phyloP scores from a whole-genome alignment of 1,140 invertebrate genomes.

The Arctopsyche grandis region DNA sequence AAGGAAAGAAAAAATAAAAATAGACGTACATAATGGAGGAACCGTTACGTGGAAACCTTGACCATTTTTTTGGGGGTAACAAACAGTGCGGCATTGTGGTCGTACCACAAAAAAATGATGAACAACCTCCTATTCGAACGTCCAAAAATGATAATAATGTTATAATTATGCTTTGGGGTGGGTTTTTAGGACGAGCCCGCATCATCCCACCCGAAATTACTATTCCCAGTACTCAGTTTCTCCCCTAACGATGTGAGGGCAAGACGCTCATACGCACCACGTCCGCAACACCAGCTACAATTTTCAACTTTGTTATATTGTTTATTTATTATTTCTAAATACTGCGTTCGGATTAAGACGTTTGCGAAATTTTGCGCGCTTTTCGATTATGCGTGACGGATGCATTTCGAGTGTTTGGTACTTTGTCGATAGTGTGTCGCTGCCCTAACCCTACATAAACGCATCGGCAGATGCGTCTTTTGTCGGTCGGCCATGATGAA shows the following conservation, averaged over 20 bases:
- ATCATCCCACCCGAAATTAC: slow-evolving; percentile 20
- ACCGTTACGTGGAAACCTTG: slow-evolving; percentile 33
- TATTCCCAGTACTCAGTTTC: slow-evolving; percentile 19
- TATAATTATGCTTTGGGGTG: slow-evolving; percentile 51
- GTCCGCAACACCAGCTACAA: background rate
- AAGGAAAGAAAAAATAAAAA: slow-evolving; percentile 39
- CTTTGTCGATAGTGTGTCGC: background rate
- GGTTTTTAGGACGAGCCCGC: background rate
- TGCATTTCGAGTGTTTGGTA: slow-evolving; percentile 16
- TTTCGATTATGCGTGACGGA: slow-evolving; percentile 14
- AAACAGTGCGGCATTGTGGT: slow-evolving; percentile 38
- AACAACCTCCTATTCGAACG: slow-evolving; percentile 13
- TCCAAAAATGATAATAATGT: slow-evolving; percentile 49
- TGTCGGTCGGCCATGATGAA: slow-evolving; percentile 38
- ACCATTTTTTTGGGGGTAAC: slow-evolving; percentile 45
- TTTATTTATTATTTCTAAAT: background rate
- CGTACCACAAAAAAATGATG: slow-evolving; percentile 32
- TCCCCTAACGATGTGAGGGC: slow-evolving; percentile 30
- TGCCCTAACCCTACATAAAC: background rate
- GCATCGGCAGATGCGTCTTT: slow-evolving; percentile 32
- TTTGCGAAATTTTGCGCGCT: background rate
- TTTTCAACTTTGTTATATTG: slow-evolving; percentile 1
- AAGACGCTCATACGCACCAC: slow-evolving; percentile 10
- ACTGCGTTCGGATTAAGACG: background rate
- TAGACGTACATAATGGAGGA: background rate